Conservation (phyloP, 1,140 invertebrate species). For the Listronotus bonariensis region DNA sequence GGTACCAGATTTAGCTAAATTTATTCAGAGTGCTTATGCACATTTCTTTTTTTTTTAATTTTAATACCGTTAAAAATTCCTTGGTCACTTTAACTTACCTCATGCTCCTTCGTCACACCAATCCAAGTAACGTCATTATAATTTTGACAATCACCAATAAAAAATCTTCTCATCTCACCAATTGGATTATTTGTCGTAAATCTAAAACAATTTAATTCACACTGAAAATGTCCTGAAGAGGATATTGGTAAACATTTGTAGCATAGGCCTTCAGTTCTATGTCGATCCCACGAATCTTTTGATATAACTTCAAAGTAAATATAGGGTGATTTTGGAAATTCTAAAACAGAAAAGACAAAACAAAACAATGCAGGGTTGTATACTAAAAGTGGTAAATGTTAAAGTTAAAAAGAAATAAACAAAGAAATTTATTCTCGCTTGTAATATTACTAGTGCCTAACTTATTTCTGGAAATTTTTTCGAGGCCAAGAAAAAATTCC, state of each 20-base stretch:
- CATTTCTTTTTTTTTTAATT: no score
- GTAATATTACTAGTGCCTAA: no score
- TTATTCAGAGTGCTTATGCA: no score
- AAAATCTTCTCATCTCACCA: conserved; percentile 46
- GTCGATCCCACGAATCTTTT: conserved; percentile 46
- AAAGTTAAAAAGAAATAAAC: no score
- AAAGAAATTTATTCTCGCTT: no score
- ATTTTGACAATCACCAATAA: conserved; percentile 48
- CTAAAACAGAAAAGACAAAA: conserved; percentile 19
- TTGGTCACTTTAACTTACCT: no score
- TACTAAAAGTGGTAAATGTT: no score
- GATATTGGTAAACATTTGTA: conserved; percentile 46
- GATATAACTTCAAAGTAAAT: conserved; percentile 52
- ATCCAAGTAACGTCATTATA: conserved; percentile 49
- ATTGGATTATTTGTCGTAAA: conserved; percentile 33
- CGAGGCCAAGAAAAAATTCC: no score
- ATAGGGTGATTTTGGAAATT: conserved; percentile 39
- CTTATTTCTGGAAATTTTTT: no score
- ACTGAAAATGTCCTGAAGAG: conserved; percentile 42
- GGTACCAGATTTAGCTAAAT: no score
- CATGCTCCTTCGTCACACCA: conserved; percentile 37
- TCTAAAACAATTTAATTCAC: conserved; percentile 45
- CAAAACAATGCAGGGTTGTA: background rate
- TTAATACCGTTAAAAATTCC: no score
- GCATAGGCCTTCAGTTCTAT: conserved; percentile 47